Base-by-base conservation (phyloP, 1,140 invertebrate species). In the Tachypleus tridentatus region DNA sequence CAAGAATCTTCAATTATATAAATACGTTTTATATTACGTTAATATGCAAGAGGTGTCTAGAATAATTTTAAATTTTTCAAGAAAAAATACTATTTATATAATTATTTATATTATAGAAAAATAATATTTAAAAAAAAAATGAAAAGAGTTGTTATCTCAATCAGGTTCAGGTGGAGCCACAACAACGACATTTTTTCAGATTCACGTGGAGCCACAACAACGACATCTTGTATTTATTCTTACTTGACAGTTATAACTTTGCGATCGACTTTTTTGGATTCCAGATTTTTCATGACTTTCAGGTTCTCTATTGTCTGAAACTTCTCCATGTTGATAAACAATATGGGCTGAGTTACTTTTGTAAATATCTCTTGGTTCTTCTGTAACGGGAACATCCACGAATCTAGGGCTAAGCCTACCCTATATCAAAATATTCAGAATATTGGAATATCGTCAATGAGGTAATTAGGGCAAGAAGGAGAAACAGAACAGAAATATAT, bases 321-420 rank as follows among this genome's bases (percentile, higher is more conserved):
- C n/a, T 80, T 82, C 71, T 85, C 81, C 52, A 83, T 82, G 73
- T 85, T 86, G 6, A 87, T 74, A 73, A 86, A 82, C 1, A 86
- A 67, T 8, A 85, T 70, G 6, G 84, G 84, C 72, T 85, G 81
- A 10, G 73, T 72, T 3, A 83, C 74, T 50, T 76, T 73, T 7
- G 72, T 59, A 61, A 79, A 77, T 1, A 85, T 62, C 3, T 76
- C 68, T 29, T 77, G 71, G 64, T 83, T 78, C 10, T 79, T 76
- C 72, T 83, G 83, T 50, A 87, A 72, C 0, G 86, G 82, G 71
- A 82, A 84, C 82, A 87, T 84, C 86, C 86, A 87, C 3, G 82
- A 82, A 74, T 87, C 86, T 51, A 87, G 67, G 48, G 82, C 75
- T 4, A 86, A 74, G 7, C 82, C 82, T 53, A 76, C 73, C 69